These are phyloP conservation scores for Tamias sibiricus DNA, from an alignment of 2,113 vertebrate species.

Conservation along the genomic window DNA sequence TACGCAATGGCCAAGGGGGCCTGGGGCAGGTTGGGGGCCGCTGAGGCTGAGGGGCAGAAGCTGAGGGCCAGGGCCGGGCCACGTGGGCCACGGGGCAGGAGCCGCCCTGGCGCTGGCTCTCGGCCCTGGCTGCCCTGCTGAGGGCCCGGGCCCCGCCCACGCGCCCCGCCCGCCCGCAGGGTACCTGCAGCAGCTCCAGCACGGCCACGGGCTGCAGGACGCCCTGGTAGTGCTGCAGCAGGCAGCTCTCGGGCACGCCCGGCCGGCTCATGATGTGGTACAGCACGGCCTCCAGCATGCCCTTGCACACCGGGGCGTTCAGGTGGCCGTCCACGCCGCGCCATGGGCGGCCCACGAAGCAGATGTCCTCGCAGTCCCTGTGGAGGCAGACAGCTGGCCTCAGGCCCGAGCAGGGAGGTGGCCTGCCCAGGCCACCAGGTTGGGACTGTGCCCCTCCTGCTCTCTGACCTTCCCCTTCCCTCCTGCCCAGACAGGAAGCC, in stretches of 20 bases:
- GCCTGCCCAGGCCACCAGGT: not conserved
- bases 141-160: fast-evolving
- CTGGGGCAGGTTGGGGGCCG: no score
- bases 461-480: not conserved
- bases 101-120: not conserved
- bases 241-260: constrained; percentile 86
- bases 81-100: no score
- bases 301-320: constrained; percentile 94
- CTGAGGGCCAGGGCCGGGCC: not conserved
- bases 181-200: constrained; percentile 93
- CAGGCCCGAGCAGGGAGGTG: not conserved
- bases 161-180: fast-evolving
- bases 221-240: constrained; percentile 92
- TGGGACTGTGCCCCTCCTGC: not conserved
- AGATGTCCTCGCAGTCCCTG: constrained; percentile 82
- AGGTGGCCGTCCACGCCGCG: constrained; percentile 94
- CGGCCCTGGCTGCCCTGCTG: not conserved
- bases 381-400: fast-evolving
- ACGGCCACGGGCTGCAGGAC: constrained; percentile 93
- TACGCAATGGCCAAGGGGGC: not conserved
- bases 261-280: constrained; percentile 95
- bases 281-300: constrained; percentile 95
- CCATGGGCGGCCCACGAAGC: constrained; percentile 95
- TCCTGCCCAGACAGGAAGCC: not conserved
- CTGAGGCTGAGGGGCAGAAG: not conserved